phyloP scores from a whole-genome alignment of 2,888 invertebrate genomes.

The Leucania comma region DNA sequence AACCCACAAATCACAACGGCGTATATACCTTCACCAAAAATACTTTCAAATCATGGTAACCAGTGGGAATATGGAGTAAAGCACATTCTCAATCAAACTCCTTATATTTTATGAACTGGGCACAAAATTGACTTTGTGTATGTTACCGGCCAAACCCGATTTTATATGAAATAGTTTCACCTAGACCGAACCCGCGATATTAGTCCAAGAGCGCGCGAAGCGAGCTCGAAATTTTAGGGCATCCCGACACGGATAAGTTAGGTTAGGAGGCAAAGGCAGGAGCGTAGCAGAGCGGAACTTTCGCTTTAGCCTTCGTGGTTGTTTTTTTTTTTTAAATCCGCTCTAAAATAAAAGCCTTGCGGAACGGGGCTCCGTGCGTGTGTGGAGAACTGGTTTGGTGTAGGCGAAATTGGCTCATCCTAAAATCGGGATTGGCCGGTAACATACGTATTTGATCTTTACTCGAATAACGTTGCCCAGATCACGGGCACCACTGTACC shows the following conservation, averaged over 20 bases:
- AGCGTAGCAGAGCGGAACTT: too few relatives aligned
- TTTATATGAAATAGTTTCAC: too few relatives aligned
- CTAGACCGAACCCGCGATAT: too few relatives aligned
- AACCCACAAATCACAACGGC: conserved; percentile 56
- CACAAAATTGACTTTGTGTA: neutral
- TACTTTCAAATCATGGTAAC: conserved; percentile 20
- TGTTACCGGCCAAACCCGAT: too few relatives aligned
- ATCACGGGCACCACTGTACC: neutral
- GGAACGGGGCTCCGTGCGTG: too few relatives aligned
- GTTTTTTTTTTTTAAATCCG: neutral
- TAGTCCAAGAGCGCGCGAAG: too few relatives aligned
- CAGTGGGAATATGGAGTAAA: conserved; percentile 27
- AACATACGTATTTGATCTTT: neutral
- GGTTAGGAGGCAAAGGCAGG: too few relatives aligned
- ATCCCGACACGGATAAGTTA: neutral
- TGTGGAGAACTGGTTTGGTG: too few relatives aligned
- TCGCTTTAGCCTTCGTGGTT: neutral
- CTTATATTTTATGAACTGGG: neutral
- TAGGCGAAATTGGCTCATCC: too few relatives aligned
- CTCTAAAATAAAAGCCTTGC: too few relatives aligned
- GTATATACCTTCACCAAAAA: conserved; percentile 54
- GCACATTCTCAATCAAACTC: neutral
- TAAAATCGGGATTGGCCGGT: too few relatives aligned
- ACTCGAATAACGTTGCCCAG: neutral
- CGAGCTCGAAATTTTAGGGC: too few relatives aligned